Evolutionary conservation across 2,113 vertebrate species (phyloP), one percentile per base, ranked within the genome.

Genomic region (Epinephelus lanceolatus): DNA sequence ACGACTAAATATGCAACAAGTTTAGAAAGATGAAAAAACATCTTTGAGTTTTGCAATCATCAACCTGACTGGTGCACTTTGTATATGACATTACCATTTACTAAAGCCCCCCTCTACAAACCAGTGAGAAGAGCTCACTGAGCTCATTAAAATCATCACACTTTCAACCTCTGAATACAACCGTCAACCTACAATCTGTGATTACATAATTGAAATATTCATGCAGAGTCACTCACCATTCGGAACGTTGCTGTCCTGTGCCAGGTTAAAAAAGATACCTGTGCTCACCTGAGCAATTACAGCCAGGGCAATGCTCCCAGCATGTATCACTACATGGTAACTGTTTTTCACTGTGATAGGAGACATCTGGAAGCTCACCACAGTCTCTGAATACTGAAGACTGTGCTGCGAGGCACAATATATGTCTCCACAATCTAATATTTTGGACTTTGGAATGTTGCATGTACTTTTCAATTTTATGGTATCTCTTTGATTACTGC

Each of bases 401-500:
- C 45, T 53, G 60, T 11, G 49, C 2, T 15, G 17, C 1, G 11
- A 62, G 23, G 5, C 4, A 27, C 59, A 9, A 11, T 21, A 6
- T 25, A 33, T 40, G 1, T 37, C 47, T 51, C 13, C 67, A 13
- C 27, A 21, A 12, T 62, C 12, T n/a, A 14, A 57, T 45, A 71
- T 51, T 8, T 27, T 86, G 84, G 78, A 92, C 93, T 93, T 93
- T 89, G 89, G 56, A 76, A 59, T 1, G 17, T 21, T 52, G 7
- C 19, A 8, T 83, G 45, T 6, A 19, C 25, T 27, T n/a, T 6
- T 2, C 4, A 1, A 2, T 49, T 71, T 68, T 76, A 82, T 76
- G 59, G 21, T 21, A 52, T 69, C 4, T 2, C 33, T 59, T n/a
- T 83, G 62, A 72, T 61, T 59, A 42, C 33, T 76, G 5, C 40